A percentile compares a stretch with the other conserved stretches of the same genome.
phyloP scores from a whole-genome alignment of 2,888 invertebrate species.

The Papilio gigon region DNA sequence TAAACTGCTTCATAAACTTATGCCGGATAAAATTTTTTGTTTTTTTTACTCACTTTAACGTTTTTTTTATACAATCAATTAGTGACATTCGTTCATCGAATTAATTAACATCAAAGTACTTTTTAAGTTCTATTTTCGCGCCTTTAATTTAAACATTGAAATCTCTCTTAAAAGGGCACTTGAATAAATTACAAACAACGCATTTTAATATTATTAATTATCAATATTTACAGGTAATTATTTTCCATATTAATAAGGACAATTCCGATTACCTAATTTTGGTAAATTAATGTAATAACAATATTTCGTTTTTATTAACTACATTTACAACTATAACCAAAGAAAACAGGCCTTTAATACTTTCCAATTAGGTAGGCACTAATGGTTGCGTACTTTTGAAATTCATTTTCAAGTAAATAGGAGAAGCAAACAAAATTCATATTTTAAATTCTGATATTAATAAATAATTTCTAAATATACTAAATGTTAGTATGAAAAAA shows the following conservation, averaged over 20 bases:
- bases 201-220: too few species aligned
- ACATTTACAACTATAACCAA: not conserved
- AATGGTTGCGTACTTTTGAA: too few species aligned
- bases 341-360: not conserved
- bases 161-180: not conserved
- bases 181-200: not conserved
- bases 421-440: too few species aligned
- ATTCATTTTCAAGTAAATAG: too few species aligned
- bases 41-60: not conserved
- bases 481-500: too few species aligned
- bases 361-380: not conserved
- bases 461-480: too few species aligned
- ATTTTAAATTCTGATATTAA: too few species aligned
- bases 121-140: not conserved
- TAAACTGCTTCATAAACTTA: constrained; percentile 6
- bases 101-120: not conserved
- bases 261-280: too few species aligned
- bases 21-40: not conserved
- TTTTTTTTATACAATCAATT: not conserved
- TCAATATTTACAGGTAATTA: too few species aligned
- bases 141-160: not conserved
- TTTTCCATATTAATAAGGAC: too few species aligned
- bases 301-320: not conserved
- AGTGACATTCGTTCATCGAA: not conserved
- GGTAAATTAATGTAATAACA: too few species aligned